Base-by-base conservation (phyloP, 2,797 vertebrate species). In the Emys orbicularis region DNA sequence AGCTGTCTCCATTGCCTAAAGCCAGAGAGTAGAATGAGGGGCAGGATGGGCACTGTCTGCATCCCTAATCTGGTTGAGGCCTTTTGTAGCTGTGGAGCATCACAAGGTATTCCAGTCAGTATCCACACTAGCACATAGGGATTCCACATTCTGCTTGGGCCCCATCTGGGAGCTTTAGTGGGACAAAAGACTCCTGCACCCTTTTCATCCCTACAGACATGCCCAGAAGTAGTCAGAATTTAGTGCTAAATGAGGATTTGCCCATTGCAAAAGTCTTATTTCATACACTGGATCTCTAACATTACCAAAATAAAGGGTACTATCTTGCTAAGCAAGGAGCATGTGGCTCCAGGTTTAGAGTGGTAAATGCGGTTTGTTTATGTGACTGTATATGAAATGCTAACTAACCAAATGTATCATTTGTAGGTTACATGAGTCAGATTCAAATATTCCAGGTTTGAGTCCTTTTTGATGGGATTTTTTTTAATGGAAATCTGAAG, bases 351-450 rank as follows among this genome's bases (percentile, higher is more conserved):
- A 93, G 94, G 96, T 94, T 97, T 8, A 59, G 18, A 34, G 41
- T 94, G 18, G 94, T 79, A 59, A 93, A 94, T 86, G 95, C 92
- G 91, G n/a, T 41, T 37, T 21, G n/a, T 72, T 37, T 72, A 65
- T 65, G n/a, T 41, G n/a, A 72, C 65, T 37, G n/a, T 72, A 93
- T 91, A 77, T 96, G 94, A 97, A 94, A 90, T 94, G 89, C 94
- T 96, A 93, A 90, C 94, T 93, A 94, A 95, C 93, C 93, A 97
- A 94, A 96, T 95, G 95, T 95, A 90, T 96, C 2, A 79, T 97
- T 96, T 34, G 93, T 95, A 97, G 90, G 94, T 97, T 93, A 93
- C 61, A 41, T 47, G 31, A 25, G 85, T 96, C 93, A 90, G 90
- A 95, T 96, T 90, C 93, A 94, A 72, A 79, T 95, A 94, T 95